Evolutionary conservation across 2,113 vertebrate genomes (phyloP).

Genomic region (Chascanopsetta lugubris): DNA sequence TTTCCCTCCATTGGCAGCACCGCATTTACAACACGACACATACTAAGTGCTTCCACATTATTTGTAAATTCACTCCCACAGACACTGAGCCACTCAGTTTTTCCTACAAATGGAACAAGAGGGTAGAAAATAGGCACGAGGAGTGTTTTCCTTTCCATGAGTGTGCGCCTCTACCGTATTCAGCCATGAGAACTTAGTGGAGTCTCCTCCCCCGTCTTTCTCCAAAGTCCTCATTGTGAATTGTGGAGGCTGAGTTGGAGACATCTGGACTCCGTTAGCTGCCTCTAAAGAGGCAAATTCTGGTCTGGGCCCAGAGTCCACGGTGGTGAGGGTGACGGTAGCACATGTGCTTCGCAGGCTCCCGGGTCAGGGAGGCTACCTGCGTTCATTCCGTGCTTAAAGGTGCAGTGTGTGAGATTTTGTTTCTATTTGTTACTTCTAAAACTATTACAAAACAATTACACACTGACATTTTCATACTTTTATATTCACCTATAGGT

Average conservation of each 20-base stretch:
- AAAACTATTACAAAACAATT: no score
- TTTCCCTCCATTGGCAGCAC: slow-evolving; percentile 33
- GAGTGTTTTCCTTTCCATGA: slow-evolving; percentile 67
- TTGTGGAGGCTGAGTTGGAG: slow-evolving; percentile 57
- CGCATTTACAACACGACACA: slow-evolving; percentile 32
- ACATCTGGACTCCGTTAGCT: slow-evolving; percentile 79
- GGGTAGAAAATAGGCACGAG: slow-evolving; percentile 33
- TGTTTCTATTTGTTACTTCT: no score
- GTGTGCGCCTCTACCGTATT: slow-evolving; percentile 37
- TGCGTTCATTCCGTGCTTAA: no score
- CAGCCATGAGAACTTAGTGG: slow-evolving; percentile 24
- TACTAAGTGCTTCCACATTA: slow-evolving; percentile 47
- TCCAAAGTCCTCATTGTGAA: slow-evolving; percentile 54
- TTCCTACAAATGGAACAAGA: slow-evolving; percentile 45
- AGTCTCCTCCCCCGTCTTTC: slow-evolving; percentile 33
- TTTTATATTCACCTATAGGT: no score
- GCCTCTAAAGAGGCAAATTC: slow-evolving; percentile 50
- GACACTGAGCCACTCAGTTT: slow-evolving; percentile 64
- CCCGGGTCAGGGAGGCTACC: slow-evolving; percentile 33
- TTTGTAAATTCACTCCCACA: slow-evolving; percentile 34
- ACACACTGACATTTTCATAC: no score
- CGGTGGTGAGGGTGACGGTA: slow-evolving; percentile 63
- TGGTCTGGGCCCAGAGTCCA: slow-evolving; percentile 39
- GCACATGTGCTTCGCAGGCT: slow-evolving; percentile 71
- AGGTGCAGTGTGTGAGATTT: no score